Conservation (phyloP, 2,113 vertebrate species). For the Macquaria ambigua region DNA sequence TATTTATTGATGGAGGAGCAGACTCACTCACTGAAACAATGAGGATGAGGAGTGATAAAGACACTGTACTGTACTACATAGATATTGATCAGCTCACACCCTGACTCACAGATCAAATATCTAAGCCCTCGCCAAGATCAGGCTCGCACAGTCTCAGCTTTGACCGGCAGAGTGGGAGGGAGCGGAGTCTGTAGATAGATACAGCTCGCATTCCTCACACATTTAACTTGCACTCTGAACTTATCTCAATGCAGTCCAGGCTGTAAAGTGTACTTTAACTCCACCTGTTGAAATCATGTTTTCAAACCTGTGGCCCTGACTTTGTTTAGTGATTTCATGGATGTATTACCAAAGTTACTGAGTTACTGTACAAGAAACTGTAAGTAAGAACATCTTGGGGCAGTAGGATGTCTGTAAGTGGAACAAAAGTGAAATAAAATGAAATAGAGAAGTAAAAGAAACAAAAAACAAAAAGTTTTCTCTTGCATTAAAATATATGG, state of each 20-base stretch:
- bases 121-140: slow-evolving; percentile 8
- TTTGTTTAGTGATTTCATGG: neutral
- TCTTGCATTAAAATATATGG: neutral
- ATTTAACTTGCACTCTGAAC: slow-evolving; percentile 43
- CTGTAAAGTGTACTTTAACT: slow-evolving; percentile 16
- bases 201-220: slow-evolving; percentile 40
- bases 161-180: slow-evolving; percentile 15
- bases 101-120: slow-evolving; percentile 28
- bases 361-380: neutral
- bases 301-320: neutral
- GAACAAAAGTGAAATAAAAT: neutral
- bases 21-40: neutral
- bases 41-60: slow-evolving; percentile 24
- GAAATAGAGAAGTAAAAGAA: neutral
- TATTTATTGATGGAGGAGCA: slow-evolving; percentile 36
- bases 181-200: neutral
- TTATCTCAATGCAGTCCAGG: neutral
- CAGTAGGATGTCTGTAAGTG: too few species aligned
- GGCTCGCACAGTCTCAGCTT: neutral
- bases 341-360: neutral
- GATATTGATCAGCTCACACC: slow-evolving; percentile 41
- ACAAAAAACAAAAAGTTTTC: neutral
- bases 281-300: slow-evolving; percentile 25
- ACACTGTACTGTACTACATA: slow-evolving; percentile 20
- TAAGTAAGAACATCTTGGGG: neutral